phyloP scores from a whole-genome alignment of 1,140 invertebrate species.

The Aphis gossypii region DNA sequence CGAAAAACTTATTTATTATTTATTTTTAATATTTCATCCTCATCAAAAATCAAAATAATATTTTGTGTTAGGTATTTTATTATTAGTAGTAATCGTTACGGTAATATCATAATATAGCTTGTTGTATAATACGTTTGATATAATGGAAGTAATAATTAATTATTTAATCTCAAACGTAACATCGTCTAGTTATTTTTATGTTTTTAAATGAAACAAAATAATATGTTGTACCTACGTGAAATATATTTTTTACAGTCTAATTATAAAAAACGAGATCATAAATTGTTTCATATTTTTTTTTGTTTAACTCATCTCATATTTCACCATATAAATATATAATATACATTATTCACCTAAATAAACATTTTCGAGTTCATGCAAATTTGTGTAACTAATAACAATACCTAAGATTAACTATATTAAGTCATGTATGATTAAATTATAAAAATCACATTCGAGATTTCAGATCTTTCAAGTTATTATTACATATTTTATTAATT shows the following conservation, averaged over 20 bases:
- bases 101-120: neutral
- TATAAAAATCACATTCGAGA: too few species aligned
- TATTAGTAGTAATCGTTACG: neutral
- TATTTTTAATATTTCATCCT: neutral
- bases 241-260: neutral
- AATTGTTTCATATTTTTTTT: too few species aligned
- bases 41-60: neutral
- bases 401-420: too few species aligned
- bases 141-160: too few species aligned
- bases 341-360: neutral
- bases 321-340: neutral
- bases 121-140: too few species aligned
- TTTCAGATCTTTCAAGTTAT: too few species aligned
- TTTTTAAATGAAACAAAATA: neutral
- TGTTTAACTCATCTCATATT: too few species aligned
- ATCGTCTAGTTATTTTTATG: neutral
- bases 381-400: neutral
- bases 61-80: neutral
- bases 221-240: too few species aligned
- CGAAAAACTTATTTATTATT: too few species aligned
- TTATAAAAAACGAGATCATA: neutral
- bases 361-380: neutral
- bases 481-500: too few species aligned
- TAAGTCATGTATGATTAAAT: too few species aligned
- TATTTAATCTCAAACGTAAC: neutral